Conservation (phyloP, 2,888 invertebrate genomes). For the Tuta absoluta region DNA sequence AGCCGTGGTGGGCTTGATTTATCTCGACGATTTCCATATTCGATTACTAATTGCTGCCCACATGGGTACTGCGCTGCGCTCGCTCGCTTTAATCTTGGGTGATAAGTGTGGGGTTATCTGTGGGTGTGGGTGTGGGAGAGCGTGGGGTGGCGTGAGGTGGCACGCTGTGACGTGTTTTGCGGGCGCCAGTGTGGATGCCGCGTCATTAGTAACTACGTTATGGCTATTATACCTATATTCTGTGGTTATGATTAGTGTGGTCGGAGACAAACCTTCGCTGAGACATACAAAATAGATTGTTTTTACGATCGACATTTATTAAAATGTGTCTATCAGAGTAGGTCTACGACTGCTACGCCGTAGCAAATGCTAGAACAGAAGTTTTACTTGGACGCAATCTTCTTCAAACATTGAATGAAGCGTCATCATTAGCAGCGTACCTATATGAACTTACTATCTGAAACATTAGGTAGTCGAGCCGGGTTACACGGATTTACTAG, state of each 20-base stretch:
- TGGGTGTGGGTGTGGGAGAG: conserved; percentile 34
- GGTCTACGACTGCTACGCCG: neutral
- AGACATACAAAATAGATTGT: neutral
- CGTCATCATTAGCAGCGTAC: too few species aligned
- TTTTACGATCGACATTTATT: neutral
- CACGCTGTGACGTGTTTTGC: conserved; percentile 23
- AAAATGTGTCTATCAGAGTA: neutral
- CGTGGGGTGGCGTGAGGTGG: conserved; percentile 27
- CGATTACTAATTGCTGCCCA: conserved; percentile 28
- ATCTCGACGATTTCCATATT: conserved; percentile 27
- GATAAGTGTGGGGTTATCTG: conserved; percentile 23
- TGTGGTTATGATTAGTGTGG: too few species aligned
- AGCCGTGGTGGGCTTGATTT: conserved; percentile 16
- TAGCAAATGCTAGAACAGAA: neutral
- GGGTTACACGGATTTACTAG: too few species aligned
- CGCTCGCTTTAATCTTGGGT: conserved; percentile 26
- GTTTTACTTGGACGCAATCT: too few species aligned
- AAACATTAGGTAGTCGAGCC: too few species aligned
- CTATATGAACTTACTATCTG: too few species aligned
- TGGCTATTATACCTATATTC: neutral
- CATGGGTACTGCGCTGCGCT: neutral
- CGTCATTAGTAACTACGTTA: neutral
- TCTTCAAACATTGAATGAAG: too few species aligned
- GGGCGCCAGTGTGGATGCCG: neutral
- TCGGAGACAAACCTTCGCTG: neutral